Evolutionary conservation across 2,888 invertebrate genomes (phyloP), one percentile per base, ranked within the genome.

Genomic region (Tinea trinotella): DNA sequence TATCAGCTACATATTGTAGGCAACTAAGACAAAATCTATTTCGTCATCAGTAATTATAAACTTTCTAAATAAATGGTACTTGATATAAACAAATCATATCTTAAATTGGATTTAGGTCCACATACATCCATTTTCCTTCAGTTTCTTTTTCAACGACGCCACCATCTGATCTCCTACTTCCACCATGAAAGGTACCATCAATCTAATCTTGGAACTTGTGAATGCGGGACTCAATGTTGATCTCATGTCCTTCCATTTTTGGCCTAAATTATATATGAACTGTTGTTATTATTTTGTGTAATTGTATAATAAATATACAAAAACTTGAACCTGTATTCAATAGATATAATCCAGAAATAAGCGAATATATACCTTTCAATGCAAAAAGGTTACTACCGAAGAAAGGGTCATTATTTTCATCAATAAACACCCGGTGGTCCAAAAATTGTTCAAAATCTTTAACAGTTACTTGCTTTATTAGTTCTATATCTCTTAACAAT

Each of bases 371-470:
- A 74, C 88, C 87, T 59, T 74, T 74, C 60, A 88, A 64, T 10
- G 72, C 67, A 54, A 87, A 75, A 7, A 88, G 61, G 17, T 76
- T 82, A 55, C 83, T 85, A 0, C 77, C 82, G 60, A 89, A 88
- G 1, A 89, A 60, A 0, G 84, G 78, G 44, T 88, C 88, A 3
- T 61, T 61, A 0, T 71, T 64, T 13, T 78, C 70, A 2, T 71
- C 65, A 2, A 86, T 66, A 0, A 79, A 22, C 5, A 65, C 55
- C 0, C 78, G 72, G 60, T 87, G 87, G 61, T 89, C 87, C 0
- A 80, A 58, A 60, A 89, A 89, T 58, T 83, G 64, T 57, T 88
- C 88, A 46, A 88, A 88, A 59, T 88, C 88, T 58, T 88, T 89
- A 0, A 88, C 71, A 0, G 81, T 65, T 7, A 88, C 68, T 58